Conservation (phyloP, 2,113 vertebrate genomes). For the Deroptyus accipitrinus region DNA sequence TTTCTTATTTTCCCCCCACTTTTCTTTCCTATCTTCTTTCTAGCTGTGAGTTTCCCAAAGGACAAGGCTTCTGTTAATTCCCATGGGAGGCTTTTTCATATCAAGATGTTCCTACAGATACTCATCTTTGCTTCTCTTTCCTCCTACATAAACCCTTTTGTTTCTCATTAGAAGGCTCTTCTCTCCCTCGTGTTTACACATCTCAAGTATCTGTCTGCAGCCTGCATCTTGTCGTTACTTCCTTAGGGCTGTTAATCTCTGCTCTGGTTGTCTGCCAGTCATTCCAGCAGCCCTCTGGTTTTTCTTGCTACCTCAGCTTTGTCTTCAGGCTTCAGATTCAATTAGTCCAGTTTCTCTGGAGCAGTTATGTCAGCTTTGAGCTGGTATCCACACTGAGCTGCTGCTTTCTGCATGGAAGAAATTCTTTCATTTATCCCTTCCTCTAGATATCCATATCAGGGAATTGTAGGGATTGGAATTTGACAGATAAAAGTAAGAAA, state of each 20-base stretch:
- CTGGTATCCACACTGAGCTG: rapidly evolving
- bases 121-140: neutral
- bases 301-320: neutral
- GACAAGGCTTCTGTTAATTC: neutral
- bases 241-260: neutral
- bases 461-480: neutral
- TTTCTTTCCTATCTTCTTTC: neutral
- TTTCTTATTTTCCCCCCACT: no score
- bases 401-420: neutral
- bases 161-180: neutral
- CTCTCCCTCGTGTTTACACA: neutral
- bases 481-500: neutral
- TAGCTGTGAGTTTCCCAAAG: neutral
- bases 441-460: rapidly evolving
- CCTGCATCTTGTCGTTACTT: neutral
- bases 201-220: neutral
- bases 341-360: neutral
- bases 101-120: neutral
- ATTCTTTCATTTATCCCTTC: rapidly evolving
- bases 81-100: neutral
- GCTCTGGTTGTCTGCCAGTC: neutral
- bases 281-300: neutral
- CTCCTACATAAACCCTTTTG: neutral
- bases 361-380: neutral
- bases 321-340: neutral